These are phyloP conservation scores for Boloria selene DNA, from an alignment of 2,888 invertebrate species.

Conservation along the genomic window DNA sequence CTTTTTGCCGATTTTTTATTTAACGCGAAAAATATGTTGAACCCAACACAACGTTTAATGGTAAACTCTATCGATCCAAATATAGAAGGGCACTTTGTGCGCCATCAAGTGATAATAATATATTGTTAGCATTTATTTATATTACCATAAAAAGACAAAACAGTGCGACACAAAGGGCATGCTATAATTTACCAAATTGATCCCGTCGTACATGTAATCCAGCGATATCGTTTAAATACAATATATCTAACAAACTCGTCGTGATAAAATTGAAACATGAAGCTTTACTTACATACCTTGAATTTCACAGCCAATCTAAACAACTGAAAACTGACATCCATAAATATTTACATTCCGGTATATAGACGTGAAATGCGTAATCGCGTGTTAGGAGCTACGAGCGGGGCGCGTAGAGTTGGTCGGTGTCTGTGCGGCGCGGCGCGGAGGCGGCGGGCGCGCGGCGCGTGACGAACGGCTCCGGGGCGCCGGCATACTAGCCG, in stretches of 20 bases:
- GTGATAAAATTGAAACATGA: slow-evolving; percentile 67
- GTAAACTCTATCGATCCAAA: slow-evolving; percentile 76
- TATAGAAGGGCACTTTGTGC: slow-evolving; percentile 72
- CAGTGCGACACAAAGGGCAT: slow-evolving; percentile 70
- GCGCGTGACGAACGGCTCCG: slow-evolving; percentile 65
- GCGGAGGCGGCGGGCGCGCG: slow-evolving; percentile 60
- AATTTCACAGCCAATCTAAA: slow-evolving; percentile 82
- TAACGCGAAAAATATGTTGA: slow-evolving; percentile 71
- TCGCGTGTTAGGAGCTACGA: slow-evolving; percentile 63
- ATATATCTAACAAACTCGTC: slow-evolving; percentile 52
- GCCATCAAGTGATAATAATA: slow-evolving; percentile 58
- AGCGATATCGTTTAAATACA: slow-evolving; percentile 46
- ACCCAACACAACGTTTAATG: slow-evolving; percentile 66
- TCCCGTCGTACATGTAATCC: slow-evolving; percentile 30
- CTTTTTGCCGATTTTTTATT: slow-evolving; percentile 57
- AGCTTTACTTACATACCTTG: slow-evolving; percentile 77
- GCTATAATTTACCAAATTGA: slow-evolving; percentile 61
- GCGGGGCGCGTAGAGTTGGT: slow-evolving; percentile 52
- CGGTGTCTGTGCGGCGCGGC: slow-evolving; percentile 50
- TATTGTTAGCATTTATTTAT: slow-evolving; percentile 68
- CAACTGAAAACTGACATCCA: slow-evolving; percentile 82
- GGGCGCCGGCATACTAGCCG: slow-evolving; percentile 73
- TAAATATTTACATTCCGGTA: slow-evolving; percentile 80
- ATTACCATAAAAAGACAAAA: slow-evolving; percentile 61
- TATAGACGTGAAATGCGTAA: slow-evolving; percentile 69